Base-by-base conservation (phyloP, 2,888 invertebrate species). In the Xanthostigma xanthostigma region DNA sequence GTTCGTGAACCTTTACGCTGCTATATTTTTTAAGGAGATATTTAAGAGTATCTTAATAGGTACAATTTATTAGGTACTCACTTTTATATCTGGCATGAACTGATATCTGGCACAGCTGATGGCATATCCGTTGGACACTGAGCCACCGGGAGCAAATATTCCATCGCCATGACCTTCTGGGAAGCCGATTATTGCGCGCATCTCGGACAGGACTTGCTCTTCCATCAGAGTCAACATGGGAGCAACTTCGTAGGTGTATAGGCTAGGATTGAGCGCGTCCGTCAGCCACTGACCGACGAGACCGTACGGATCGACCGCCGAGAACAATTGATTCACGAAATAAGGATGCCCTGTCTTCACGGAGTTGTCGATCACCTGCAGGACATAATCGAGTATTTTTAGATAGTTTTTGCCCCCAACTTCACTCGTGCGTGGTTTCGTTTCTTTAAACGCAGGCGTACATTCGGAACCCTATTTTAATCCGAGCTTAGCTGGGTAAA, bases 341-440 rank as follows among this genome's bases (percentile, higher is more conserved):
- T 84, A 86, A 0, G 90, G 91, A 64, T 91, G 89, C 1, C 85
- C 89, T 1, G 90, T 90, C 67, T 91, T 92, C 1, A 92, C 91
- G 41, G 91, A 91, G 69, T 85, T 88, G 36, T 81, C 76, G 57
- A 91, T 81, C 42, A 86, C 80, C 58, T 83, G 77, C 52, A 27
- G 27, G 6, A 27, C 27, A 27, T 27, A 27, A 27, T 27, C 27
- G 27, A 27, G 6, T 27, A 27, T 27, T 27, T 27, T 27, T 27
- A 27, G 27, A 3, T 27, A 27, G 6, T 6, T 27, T 27, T 27
- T 27, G 27, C 27, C 27, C 6, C 3, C 17, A 17, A 4, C 17
- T 17, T 17, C 17, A 17, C 17, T 17, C 17, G 4, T 17, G 17
- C 4, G 17, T 4, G 17, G 27, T 6, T 27, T 27, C 6, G 27